Conservation (phyloP, 2,797 vertebrate species). For the Chiloscyllium punctatum region DNA sequence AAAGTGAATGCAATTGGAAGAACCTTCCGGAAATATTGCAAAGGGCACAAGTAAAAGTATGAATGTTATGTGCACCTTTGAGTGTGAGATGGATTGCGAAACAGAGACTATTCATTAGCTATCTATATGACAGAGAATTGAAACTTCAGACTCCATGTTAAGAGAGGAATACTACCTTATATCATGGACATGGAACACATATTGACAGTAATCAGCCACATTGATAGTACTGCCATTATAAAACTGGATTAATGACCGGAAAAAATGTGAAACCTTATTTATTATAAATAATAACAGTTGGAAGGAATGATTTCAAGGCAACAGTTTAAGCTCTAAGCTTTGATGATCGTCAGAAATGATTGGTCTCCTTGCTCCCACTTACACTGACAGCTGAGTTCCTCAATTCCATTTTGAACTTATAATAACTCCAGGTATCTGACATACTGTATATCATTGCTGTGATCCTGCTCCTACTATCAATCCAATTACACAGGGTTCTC, state of each 20-base stretch:
- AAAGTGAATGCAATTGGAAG: slow-evolving; percentile 1
- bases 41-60: not conserved
- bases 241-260: not conserved
- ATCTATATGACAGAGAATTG: not conserved
- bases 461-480: not conserved
- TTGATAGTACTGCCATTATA: not conserved
- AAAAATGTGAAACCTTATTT: not conserved
- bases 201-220: not conserved
- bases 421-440: not conserved
- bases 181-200: not conserved
- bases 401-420: not conserved
- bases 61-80: not conserved
- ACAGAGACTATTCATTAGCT: not conserved
- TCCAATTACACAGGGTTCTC: not conserved
- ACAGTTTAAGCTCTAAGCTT: not conserved
- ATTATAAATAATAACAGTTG: slow-evolving; percentile 26
- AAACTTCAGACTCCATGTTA: not conserved
- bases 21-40: not conserved
- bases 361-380: not conserved
- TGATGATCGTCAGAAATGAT: not conserved
- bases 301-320: not conserved
- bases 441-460: not conserved
- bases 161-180: not conserved
- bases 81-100: not conserved
- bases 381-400: not conserved